Conservation (phyloP, 2,888 invertebrate species). For the Erannis defoliaria region DNA sequence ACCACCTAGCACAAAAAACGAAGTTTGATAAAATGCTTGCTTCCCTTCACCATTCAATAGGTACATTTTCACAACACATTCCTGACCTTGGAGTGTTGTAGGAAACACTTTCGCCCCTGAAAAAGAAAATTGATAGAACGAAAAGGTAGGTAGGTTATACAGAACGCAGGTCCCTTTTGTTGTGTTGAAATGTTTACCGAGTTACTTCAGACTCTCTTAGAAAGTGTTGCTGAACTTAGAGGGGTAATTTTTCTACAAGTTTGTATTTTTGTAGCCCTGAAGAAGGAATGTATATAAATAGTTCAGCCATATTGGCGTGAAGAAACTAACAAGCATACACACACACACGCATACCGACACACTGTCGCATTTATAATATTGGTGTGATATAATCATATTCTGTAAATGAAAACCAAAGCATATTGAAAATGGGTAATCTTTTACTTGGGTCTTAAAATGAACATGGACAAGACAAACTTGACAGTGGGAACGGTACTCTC, state of each 20-base stretch:
- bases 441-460: no score
- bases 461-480: no score
- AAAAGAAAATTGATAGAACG: slow-evolving; percentile 17
- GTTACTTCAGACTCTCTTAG: neutral
- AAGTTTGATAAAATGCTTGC: neutral
- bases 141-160: slow-evolving; percentile 1
- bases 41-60: slow-evolving; percentile 7
- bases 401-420: no score
- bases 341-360: no score
- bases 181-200: slow-evolving; percentile 10
- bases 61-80: slow-evolving; percentile 16
- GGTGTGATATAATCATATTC: no score
- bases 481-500: no score
- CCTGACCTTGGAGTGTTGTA: slow-evolving; percentile 10
- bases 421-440: no score
- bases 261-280: no score
- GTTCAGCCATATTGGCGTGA: no score
- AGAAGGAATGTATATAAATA: no score
- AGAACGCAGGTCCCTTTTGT: slow-evolving; percentile 7
- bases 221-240: neutral
- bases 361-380: no score
- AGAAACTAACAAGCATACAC: no score
- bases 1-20: neutral
- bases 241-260: neutral
- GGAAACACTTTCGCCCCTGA: slow-evolving; percentile 8